Percentiles rank a stretch among this genome's conserved stretches.
phyloP scores from a whole-genome alignment of 2,888 invertebrate species.

The Tanytarsus gracilentus region DNA sequence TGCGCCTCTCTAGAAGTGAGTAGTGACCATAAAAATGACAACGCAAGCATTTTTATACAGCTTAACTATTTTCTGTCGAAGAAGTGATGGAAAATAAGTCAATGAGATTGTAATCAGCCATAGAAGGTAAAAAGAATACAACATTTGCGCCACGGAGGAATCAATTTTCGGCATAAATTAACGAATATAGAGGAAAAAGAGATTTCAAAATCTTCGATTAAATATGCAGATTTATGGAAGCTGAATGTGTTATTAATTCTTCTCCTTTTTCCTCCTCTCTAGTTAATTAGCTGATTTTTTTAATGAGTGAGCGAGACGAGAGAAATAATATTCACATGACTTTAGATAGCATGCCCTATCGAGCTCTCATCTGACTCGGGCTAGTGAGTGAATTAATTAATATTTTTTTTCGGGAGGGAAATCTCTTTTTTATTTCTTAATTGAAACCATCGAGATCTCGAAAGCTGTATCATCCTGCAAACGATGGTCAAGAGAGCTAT shows the following conservation, averaged over 20 bases:
- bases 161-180: slow-evolving; percentile 1
- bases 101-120: slow-evolving; percentile 25
- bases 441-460: slow-evolving; percentile 6
- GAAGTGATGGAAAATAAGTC: slow-evolving; percentile 26
- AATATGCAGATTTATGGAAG: slow-evolving; percentile 25
- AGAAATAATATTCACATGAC: not conserved
- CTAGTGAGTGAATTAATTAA: slow-evolving; percentile 16
- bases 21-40: not conserved
- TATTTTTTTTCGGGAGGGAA: not conserved
- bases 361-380: slow-evolving; percentile 8
- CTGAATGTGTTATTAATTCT: slow-evolving; percentile 17
- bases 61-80: not conserved
- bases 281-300: slow-evolving; percentile 1
- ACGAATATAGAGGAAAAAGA: not conserved
- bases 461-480: not conserved
- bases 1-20: not conserved
- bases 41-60: not conserved
- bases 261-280: slow-evolving; percentile 8
- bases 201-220: not conserved
- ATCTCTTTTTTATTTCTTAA: slow-evolving; percentile 14
- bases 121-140: slow-evolving; percentile 10
- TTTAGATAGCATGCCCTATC: not conserved
- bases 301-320: not conserved
- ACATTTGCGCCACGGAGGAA: not conserved
- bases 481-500: not conserved